phyloP scores from a whole-genome alignment of 2,888 invertebrate genomes.

The Agriotes lineatus region DNA sequence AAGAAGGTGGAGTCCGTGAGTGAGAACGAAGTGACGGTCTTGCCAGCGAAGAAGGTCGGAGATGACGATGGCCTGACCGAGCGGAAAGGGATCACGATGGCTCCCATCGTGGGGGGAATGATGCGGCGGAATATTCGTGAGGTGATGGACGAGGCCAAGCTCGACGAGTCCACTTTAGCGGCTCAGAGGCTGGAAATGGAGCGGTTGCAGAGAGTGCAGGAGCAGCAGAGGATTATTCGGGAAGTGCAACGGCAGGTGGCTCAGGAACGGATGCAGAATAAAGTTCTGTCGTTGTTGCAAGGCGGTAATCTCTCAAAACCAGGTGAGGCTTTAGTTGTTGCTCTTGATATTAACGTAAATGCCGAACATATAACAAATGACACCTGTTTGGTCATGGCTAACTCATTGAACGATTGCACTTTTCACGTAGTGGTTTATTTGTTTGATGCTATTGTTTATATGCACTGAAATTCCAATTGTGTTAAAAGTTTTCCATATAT shows the following conservation, averaged over 20 bases:
- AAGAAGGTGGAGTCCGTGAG: conserved; percentile 67
- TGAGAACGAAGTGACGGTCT: conserved; percentile 87
- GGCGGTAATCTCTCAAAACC: conserved; percentile 69
- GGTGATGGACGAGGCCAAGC: conserved; percentile 92
- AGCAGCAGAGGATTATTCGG: conserved; percentile 85
- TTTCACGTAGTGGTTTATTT: too few species aligned
- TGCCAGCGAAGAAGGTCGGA: conserved; percentile 65
- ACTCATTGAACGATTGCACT: too few species aligned
- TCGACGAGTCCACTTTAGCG: conserved; percentile 91
- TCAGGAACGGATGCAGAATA: conserved; percentile 77
- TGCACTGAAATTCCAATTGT: too few species aligned
- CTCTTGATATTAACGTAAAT: too few species aligned
- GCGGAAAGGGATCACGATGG: conserved; percentile 45
- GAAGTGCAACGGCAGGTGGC: conserved; percentile 86
- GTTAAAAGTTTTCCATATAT: too few species aligned
- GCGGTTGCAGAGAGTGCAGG: conserved; percentile 84
- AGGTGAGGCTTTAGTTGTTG: too few species aligned
- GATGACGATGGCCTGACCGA: conserved; percentile 45
- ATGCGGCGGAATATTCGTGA: conserved; percentile 90
- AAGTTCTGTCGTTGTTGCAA: conserved; percentile 79
- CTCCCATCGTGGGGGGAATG: conserved; percentile 66
- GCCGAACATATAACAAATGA: too few species aligned
- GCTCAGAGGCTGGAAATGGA: conserved; percentile 96
- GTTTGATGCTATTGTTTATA: too few species aligned
- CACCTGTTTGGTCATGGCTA: too few species aligned